These are phyloP conservation scores for Drosophila austrosaltans DNA, from an alignment of 2,888 invertebrate species.

Conservation along the genomic window DNA sequence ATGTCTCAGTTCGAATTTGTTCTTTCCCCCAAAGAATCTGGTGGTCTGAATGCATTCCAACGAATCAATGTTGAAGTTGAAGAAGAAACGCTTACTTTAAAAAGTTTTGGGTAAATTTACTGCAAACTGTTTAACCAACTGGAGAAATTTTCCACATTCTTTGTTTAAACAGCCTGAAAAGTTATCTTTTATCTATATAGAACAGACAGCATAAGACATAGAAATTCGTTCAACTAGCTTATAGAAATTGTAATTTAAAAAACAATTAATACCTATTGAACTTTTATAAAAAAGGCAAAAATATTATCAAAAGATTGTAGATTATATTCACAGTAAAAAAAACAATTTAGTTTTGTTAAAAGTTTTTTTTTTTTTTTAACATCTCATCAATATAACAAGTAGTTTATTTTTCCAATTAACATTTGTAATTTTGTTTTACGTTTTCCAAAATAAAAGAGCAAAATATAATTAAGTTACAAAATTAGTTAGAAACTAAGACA, in stretches of 20 bases:
- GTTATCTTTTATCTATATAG: background rate
- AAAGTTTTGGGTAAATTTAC: conserved; percentile 16
- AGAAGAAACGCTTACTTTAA: background rate
- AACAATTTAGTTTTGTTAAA: no score
- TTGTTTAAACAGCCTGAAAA: conserved; percentile 16
- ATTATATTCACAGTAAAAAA: no score
- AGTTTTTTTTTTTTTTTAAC: no score
- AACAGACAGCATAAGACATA: background rate
- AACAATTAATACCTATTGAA: background rate
- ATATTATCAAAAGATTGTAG: no score
- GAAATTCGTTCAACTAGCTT: background rate
- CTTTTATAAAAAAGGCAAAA: background rate
- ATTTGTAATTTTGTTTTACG: no score
- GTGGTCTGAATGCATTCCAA: background rate
- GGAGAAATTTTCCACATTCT: background rate
- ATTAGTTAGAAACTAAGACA: background rate
- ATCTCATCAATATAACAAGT: background rate
- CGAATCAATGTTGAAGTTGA: conserved; percentile 5
- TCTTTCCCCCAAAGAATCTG: background rate
- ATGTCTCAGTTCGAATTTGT: conserved; percentile 18
- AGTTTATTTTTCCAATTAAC: no score
- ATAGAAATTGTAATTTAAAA: background rate
- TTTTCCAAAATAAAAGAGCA: no score
- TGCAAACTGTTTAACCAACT: conserved; percentile 2
- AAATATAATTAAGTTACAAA: conserved; percentile 19